A percentile compares a stretch with the other conserved stretches of the same genome.
phyloP scores from a whole-genome alignment of 1,140 invertebrate genomes.

The Pseudoatta argentina region DNA sequence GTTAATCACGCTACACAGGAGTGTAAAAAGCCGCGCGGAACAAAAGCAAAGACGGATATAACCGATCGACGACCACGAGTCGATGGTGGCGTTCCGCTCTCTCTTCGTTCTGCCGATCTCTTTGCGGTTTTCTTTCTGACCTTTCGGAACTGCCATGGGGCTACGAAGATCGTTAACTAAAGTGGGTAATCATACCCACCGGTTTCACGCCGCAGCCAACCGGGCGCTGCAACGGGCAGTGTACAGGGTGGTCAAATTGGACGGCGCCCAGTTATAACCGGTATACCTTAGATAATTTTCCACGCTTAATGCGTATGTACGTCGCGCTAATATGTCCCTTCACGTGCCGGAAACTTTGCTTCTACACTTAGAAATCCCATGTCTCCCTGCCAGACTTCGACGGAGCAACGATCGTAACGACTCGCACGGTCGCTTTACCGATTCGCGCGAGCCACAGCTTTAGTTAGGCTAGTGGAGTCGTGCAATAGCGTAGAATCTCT shows the following conservation, averaged over 20 bases:
- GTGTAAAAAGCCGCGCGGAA: slow-evolving; percentile 29
- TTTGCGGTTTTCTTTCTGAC: slow-evolving; percentile 77
- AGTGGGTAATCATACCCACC: slow-evolving; percentile 77
- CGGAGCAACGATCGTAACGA: not conserved
- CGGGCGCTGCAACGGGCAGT: slow-evolving; percentile 52
- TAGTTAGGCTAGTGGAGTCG: not conserved
- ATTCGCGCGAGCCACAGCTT: slow-evolving; percentile 29
- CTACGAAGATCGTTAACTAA: slow-evolving; percentile 76
- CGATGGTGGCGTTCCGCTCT: slow-evolving; percentile 13
- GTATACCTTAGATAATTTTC: slow-evolving; percentile 28
- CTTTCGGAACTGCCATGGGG: slow-evolving; percentile 74
- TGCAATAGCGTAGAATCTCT: slow-evolving; percentile 39
- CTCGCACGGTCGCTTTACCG: not conserved
- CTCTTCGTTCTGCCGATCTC: slow-evolving; percentile 60
- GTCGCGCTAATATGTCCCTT: slow-evolving; percentile 20
- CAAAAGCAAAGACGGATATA: slow-evolving; percentile 55
- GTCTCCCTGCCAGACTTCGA: not conserved
- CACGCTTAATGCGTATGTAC: not conserved
- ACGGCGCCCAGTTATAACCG: slow-evolving; percentile 11
- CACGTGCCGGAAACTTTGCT: slow-evolving; percentile 22
- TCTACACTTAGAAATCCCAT: not conserved
- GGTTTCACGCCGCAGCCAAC: slow-evolving; percentile 73
- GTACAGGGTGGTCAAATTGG: slow-evolving; percentile 70
- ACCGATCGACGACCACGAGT: slow-evolving; percentile 26
- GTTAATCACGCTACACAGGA: slow-evolving; percentile 28